These are phyloP conservation scores for Xanthorhoe designata DNA, from an alignment of 2,888 invertebrate species.

Conservation along the genomic window DNA sequence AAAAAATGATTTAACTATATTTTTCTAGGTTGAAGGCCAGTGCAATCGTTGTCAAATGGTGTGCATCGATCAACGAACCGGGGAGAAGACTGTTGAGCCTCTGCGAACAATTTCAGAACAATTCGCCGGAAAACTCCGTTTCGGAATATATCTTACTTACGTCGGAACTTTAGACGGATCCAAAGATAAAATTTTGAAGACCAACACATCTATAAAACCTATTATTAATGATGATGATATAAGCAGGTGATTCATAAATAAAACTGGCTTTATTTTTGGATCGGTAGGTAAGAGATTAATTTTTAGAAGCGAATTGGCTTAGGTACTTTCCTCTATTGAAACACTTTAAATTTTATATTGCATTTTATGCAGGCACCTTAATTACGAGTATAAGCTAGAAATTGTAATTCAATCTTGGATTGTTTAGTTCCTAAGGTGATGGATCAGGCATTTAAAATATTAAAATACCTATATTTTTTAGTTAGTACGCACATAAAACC, in stretches of 20 bases:
- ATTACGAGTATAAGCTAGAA: no score
- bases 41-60: slow-evolving; percentile 98
- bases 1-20: neutral
- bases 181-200: slow-evolving; percentile 56
- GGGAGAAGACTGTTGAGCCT: slow-evolving; percentile 92
- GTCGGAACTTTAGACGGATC: slow-evolving; percentile 66
- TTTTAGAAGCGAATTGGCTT: no score
- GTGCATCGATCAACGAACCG: slow-evolving; percentile 95
- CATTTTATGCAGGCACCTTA: no score
- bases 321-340: neutral
- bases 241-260: slow-evolving; percentile 58
- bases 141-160: slow-evolving; percentile 91
- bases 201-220: slow-evolving; percentile 58
- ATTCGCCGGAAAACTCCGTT: slow-evolving; percentile 90
- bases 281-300: neutral
- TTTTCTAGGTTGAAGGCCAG: slow-evolving; percentile 88
- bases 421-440: neutral
- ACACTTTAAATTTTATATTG: neutral
- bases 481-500: neutral
- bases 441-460: neutral
- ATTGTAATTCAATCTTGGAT: neutral
- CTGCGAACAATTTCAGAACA: slow-evolving; percentile 90
- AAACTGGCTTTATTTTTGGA: neutral
- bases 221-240: slow-evolving; percentile 63
- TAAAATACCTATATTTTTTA: neutral